A percentile compares a stretch with the other conserved stretches of the same genome.
Conservation (phyloP, 2,888 invertebrate species). For the Tenodera sinensis region DNA sequence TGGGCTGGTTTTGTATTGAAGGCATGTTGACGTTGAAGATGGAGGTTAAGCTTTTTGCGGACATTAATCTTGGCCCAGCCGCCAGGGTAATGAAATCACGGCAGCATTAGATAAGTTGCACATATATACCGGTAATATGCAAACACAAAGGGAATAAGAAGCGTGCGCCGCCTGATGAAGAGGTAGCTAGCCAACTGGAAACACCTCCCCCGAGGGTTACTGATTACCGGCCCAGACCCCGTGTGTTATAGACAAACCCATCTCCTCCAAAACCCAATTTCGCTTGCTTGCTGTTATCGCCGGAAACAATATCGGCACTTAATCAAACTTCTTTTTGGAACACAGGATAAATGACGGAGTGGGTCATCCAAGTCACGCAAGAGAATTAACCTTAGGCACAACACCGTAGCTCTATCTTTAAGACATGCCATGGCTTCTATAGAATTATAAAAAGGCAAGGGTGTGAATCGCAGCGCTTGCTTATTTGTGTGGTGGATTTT, state of each 20-base stretch:
- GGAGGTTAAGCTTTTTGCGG: conserved; percentile 8
- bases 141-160: conserved; percentile 13
- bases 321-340: background rate
- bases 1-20: background rate
- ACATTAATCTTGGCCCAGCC: conserved; percentile 20
- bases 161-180: background rate
- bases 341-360: background rate
- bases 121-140: conserved; percentile 1
- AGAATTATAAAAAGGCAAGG: background rate
- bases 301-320: background rate
- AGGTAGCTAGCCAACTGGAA: background rate
- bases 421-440: background rate
- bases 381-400: background rate
- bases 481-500: no score
- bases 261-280: background rate
- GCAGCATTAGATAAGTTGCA: conserved; percentile 7
- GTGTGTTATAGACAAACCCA: background rate
- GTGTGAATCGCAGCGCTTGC: background rate
- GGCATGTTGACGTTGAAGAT: background rate
- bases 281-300: background rate
- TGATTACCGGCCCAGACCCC: background rate
- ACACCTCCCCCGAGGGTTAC: background rate
- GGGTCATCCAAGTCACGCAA: background rate
- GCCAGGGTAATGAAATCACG: conserved; percentile 15
- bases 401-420: background rate